Percentiles rank a stretch among this genome's conserved stretches.
phyloP scores from a whole-genome alignment of 2,797 vertebrate genomes.

The Platalea minor region DNA sequence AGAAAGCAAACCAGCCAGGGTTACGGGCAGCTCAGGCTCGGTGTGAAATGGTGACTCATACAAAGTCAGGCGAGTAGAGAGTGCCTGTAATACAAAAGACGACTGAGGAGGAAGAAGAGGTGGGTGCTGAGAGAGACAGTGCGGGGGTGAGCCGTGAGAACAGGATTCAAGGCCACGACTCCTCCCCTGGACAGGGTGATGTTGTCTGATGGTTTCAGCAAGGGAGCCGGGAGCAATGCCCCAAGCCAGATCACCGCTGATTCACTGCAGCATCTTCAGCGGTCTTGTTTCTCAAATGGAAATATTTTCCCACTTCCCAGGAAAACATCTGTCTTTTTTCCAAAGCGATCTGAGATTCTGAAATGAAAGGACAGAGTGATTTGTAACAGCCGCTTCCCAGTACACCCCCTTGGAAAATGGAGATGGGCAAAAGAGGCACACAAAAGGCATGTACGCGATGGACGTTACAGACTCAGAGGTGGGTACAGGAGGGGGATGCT shows the following conservation, averaged over 20 bases:
- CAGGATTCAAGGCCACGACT: neutral
- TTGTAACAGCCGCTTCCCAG: neutral
- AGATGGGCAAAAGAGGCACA: neutral
- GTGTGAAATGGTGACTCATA: neutral
- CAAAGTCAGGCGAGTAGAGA: neutral
- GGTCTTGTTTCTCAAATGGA: neutral
- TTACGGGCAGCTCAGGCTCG: neutral
- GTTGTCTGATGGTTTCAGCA: neutral
- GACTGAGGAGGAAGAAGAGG: neutral
- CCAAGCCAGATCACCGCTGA: accelerated
- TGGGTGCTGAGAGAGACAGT: neutral
- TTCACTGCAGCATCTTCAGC: neutral
- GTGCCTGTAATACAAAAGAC: neutral
- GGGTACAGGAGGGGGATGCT: neutral
- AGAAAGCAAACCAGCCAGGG: neutral
- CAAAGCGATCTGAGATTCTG: neutral
- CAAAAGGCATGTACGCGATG: accelerated
- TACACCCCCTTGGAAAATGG: neutral
- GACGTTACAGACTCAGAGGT: neutral
- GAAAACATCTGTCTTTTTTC: neutral
- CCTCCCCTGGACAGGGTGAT: neutral
- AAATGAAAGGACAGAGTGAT: neutral
- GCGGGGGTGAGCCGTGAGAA: neutral
- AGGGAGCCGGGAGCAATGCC: neutral
- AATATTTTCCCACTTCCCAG: neutral